Conservation (phyloP, 2,888 invertebrate genomes). For the Eristalis tenax region DNA sequence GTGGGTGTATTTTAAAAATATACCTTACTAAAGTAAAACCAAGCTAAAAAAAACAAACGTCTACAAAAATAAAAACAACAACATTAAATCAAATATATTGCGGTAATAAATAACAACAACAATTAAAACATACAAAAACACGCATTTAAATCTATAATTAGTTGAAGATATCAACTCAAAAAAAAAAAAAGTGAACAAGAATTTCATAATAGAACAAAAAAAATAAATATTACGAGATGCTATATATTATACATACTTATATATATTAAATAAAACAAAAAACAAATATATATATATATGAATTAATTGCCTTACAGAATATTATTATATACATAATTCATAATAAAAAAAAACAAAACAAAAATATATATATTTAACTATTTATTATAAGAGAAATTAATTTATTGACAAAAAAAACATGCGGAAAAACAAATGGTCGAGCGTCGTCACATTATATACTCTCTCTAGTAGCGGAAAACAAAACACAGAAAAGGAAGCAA, state of each 20-base stretch:
- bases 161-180: slow-evolving; percentile 67
- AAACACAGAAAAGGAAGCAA: slow-evolving; percentile 22
- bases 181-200: slow-evolving; percentile 23
- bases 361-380: slow-evolving; percentile 71
- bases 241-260: slow-evolving; percentile 72
- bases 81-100: slow-evolving; percentile 35
- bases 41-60: slow-evolving; percentile 27
- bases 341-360: slow-evolving; percentile 48
- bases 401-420: slow-evolving; percentile 49
- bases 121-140: slow-evolving; percentile 44
- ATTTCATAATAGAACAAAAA: slow-evolving; percentile 42
- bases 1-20: slow-evolving; percentile 70
- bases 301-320: slow-evolving; percentile 72
- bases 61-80: slow-evolving; percentile 14
- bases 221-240: slow-evolving; percentile 57
- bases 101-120: background rate
- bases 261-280: slow-evolving; percentile 43
- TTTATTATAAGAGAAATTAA: slow-evolving; percentile 66
- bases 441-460: slow-evolving; percentile 66
- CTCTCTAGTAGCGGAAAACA: slow-evolving; percentile 62
- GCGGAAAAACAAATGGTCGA: slow-evolving; percentile 53
- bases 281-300: slow-evolving; percentile 65
- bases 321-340: slow-evolving; percentile 72
- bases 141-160: slow-evolving; percentile 64
- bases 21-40: slow-evolving; percentile 45